Evolutionary conservation across 2,113 vertebrate species (phyloP), one percentile per base, ranked within the genome.

Genomic region (Ellobius talpinus): DNA sequence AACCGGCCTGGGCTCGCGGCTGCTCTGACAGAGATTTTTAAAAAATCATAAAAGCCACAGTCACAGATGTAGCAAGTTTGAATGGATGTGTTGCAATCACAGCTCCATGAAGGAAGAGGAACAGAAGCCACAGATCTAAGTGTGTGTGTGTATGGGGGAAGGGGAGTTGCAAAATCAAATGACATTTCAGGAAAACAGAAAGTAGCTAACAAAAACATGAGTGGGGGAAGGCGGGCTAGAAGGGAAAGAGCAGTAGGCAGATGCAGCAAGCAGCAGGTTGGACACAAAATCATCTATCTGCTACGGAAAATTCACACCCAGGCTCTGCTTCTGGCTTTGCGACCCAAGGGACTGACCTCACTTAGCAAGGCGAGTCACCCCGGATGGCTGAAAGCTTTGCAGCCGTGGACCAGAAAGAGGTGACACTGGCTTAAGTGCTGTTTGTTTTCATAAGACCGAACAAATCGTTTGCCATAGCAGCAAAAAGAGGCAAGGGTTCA

Each of bases 221-320:
- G 24, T 26, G 63, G 63, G 24, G 24, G 24, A 63, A 24, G 23
- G 24, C 23, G 33, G 47, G 26, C 68, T 45, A 21, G 29, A 2
- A 52, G 45, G 52, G n/a, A 81, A 12, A 39, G 73, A 68, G 8
- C 74, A 1, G 52, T 81, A 11, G 29, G 55, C n/a, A 29, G 33
- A 39, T 16, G 55, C 21, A 16, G 58, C 19, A 11, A 16, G 36
- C 12, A 10, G 45, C 3, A 12, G 0, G 1, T 74, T 89, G 70
- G 79, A 0, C 0, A 24, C 19, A 58, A 74, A 77, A 31, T 33
- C 23, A 89, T 58, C 26, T 21, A 55, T 65, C 65, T 85, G 21
- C 55, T 81, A 47, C 68, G 90, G 96, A 97, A 97, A 97, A 90
- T 92, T 97, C 94, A 92, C 94, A 90, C 17, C 36, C 5, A 77